Base-by-base conservation (phyloP, 2,797 vertebrate species). In the Sparidentex hasta region DNA sequence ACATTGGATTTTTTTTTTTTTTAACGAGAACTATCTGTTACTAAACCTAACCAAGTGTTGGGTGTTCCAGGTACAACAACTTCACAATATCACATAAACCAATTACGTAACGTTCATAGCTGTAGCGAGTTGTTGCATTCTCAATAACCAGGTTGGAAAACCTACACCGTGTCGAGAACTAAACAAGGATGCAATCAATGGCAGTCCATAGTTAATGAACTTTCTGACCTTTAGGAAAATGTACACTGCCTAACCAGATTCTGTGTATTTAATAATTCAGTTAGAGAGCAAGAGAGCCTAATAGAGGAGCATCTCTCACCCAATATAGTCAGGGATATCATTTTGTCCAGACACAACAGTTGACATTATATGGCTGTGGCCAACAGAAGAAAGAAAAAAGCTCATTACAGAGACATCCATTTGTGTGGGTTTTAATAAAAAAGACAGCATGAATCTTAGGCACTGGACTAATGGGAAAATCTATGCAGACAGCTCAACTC, bases 221-320 rank as follows among this genome's bases (percentile, higher is more conserved):
- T 95, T 94, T 92, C 87, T 95, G 96, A 96, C 96, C 96, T 95
- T 96, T 95, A 93, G 91, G 93, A 95, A 96, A 96, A 94, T 90
- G 92, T 90, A 94, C 65, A 91, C 90, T 93, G 92, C 93, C 96
- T 93, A 95, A 94, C 91, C 91, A 95, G 94, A 94, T 95, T 95
- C 90, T 87, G 84, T 86, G 92, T 93, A 93, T 95, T 97, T 96
- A 97, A 96, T 96, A 96, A 97, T 96, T 96, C 94, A 97, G 93
- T 91, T 86, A 90, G 90, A 70, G 51, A 91, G 88, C 65, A 56
- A 84, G 92, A 94, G 91, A 95, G 96, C 94, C 88, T 83, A 85
- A 92, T 70, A 77, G 83, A 83, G 69, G 89, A 90, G 90, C 79
- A 75, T 89, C 86, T 87, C 82, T 87, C 80, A 83, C 88, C 93